These are phyloP conservation scores for Drosophila putrida DNA, from an alignment of 2,888 invertebrate species.

Conservation along the genomic window DNA sequence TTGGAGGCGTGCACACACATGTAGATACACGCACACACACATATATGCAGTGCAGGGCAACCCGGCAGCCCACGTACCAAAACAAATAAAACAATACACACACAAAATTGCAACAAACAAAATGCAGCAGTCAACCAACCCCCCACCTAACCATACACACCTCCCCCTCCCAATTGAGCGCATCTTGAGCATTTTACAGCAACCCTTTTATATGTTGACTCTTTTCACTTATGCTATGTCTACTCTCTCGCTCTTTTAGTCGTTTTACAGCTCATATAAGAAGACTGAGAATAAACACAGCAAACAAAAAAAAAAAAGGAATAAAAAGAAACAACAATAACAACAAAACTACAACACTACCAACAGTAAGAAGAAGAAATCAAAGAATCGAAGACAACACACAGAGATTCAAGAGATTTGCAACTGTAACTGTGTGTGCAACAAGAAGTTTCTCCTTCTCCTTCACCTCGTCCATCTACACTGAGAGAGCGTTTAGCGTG, in stretches of 20 bases:
- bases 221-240: slow-evolving; percentile 39
- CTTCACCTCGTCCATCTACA: slow-evolving; percentile 2
- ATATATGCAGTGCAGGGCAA: slow-evolving; percentile 32
- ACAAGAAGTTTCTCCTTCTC: background rate
- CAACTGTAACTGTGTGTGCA: slow-evolving; percentile 20
- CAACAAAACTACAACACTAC: slow-evolving; percentile 12
- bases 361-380: slow-evolving; percentile 1
- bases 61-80: slow-evolving; percentile 57
- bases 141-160: too few species aligned
- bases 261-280: slow-evolving; percentile 75
- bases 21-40: slow-evolving; percentile 26
- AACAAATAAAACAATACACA: slow-evolving; percentile 58
- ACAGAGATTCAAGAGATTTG: slow-evolving; percentile 30
- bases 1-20: slow-evolving; percentile 40
- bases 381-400: slow-evolving; percentile 16
- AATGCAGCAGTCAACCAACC: slow-evolving; percentile 17
- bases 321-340: slow-evolving; percentile 5
- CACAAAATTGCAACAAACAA: slow-evolving; percentile 46
- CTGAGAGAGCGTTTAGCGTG: slow-evolving; percentile 61
- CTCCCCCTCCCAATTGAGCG: background rate
- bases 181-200: background rate
- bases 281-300: slow-evolving; percentile 77
- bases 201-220: slow-evolving; percentile 16
- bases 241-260: slow-evolving; percentile 29
- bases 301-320: background rate